Evolutionary conservation across 2,888 invertebrate genomes (phyloP).

Genomic region (Dyspetes luteomarginatus): DNA sequence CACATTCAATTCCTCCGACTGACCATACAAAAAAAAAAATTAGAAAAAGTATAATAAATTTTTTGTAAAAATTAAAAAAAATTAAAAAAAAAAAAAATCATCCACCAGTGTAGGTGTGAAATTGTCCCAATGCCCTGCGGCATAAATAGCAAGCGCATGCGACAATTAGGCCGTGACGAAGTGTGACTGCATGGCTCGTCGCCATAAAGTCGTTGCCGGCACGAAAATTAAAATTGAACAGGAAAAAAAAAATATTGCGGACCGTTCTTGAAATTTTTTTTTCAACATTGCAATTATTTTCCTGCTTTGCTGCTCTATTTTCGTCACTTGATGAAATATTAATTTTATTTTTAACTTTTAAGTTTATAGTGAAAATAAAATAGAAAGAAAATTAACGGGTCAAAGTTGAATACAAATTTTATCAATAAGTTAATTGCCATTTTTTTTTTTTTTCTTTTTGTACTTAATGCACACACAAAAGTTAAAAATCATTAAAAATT

Average conservation of each 20-base stretch:
- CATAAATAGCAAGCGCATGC: conserved; percentile 37
- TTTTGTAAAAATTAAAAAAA: too few relatives aligned
- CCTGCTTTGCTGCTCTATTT: not conserved
- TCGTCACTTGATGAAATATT: too few relatives aligned
- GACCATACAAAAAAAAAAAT: conserved; percentile 5
- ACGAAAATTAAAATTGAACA: conserved; percentile 49
- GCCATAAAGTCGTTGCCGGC: conserved; percentile 44
- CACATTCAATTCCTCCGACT: too few relatives aligned
- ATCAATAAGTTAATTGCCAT: too few relatives aligned
- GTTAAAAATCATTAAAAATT: too few relatives aligned
- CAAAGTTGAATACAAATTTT: too few relatives aligned
- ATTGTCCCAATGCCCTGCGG: conserved; percentile 55
- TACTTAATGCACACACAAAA: too few relatives aligned
- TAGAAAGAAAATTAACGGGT: conserved; percentile 11
- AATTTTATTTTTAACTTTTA: too few relatives aligned
- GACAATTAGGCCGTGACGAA: conserved; percentile 78
- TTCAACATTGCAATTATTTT: not conserved
- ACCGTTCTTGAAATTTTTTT: not conserved
- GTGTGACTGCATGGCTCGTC: conserved; percentile 58
- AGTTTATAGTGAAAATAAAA: too few relatives aligned
- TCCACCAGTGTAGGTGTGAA: conserved; percentile 42
- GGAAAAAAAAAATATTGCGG: conserved; percentile 33
- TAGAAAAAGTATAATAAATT: not conserved
- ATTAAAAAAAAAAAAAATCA: conserved; percentile 15
- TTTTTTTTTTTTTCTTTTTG: too few relatives aligned